Evolutionary conservation across 2,797 vertebrate species (phyloP).

Genomic region (Tragopan temminckii): DNA sequence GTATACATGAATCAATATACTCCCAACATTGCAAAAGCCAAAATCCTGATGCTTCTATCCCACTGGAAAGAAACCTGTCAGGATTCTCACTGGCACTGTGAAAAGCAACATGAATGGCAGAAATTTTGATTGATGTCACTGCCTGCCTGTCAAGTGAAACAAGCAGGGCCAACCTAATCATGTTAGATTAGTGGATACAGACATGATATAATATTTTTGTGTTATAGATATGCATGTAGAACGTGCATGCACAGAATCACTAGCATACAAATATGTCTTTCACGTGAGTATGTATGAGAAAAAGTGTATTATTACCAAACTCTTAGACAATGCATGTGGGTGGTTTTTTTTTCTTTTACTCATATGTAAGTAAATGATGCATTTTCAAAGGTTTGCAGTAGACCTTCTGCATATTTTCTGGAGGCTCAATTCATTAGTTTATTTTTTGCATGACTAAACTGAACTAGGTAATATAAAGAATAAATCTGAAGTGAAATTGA

Average conservation of each 20-base stretch:
- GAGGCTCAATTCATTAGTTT: neutral
- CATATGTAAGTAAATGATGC: neutral
- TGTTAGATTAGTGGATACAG: conserved; percentile 58
- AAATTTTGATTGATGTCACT: conserved; percentile 75
- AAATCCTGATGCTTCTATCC: conserved; percentile 15
- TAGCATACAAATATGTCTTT: conserved; percentile 32
- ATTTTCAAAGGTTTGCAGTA: neutral
- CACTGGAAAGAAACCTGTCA: conserved; percentile 63
- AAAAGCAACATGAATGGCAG: conserved; percentile 72
- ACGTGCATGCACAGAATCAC: conserved; percentile 17
- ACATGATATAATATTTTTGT: conserved; percentile 60
- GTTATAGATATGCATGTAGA: conserved; percentile 35
- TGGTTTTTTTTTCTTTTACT: neutral
- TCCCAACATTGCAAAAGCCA: neutral
- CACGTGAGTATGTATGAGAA: neutral
- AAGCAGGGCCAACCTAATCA: conserved; percentile 74
- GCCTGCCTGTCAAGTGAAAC: conserved; percentile 75
- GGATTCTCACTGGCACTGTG: conserved; percentile 15
- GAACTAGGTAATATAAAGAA: neutral
- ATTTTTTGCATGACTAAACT: neutral
- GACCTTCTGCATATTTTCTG: neutral
- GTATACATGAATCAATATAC: neutral
- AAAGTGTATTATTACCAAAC: neutral
- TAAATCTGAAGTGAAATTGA: neutral
- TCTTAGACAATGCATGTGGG: neutral